Percentiles rank a stretch among this genome's conserved stretches.
phyloP scores from a whole-genome alignment of 2,797 vertebrate species.

The Pogoniulus pusillus region DNA sequence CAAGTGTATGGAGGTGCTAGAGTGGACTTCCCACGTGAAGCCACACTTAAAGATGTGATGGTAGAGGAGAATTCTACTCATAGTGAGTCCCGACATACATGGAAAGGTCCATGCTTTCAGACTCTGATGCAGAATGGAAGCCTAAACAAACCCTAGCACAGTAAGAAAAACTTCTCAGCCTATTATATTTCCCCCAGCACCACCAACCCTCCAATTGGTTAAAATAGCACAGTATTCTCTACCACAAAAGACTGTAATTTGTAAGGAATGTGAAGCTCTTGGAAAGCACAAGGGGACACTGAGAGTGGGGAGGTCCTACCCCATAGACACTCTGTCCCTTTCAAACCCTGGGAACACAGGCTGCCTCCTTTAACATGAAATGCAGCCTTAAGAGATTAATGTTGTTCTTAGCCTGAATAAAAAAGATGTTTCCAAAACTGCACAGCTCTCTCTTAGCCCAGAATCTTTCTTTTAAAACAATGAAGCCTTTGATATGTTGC shows the following conservation, averaged over 20 bases:
- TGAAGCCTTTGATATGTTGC: not conserved
- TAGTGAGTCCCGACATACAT: not conserved
- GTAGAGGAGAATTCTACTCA: not conserved
- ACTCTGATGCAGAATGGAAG: not conserved
- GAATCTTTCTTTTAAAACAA: constrained; percentile 12
- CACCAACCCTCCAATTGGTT: not conserved
- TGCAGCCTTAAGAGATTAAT: not conserved
- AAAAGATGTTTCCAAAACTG: constrained; percentile 17
- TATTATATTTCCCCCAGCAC: constrained; percentile 23
- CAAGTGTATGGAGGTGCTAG: not conserved
- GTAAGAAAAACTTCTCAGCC: constrained; percentile 46
- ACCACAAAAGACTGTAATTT: constrained; percentile 59
- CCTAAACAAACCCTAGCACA: constrained; percentile 28
- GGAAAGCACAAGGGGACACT: constrained; percentile 46
- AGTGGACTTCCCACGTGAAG: not conserved
- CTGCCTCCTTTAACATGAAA: not conserved
- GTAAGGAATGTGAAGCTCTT: constrained; percentile 50
- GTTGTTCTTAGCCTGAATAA: not conserved
- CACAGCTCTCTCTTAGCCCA: not conserved
- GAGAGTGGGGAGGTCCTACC: constrained; percentile 6
- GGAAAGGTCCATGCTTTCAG: not conserved
- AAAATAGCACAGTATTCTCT: constrained; percentile 43
- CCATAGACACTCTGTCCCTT: constrained; percentile 18
- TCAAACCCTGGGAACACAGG: constrained; percentile 39
- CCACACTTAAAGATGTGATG: not conserved